These are phyloP conservation scores for Ceuthmochares aereus DNA, from an alignment of 2,113 vertebrate species.

Conservation along the genomic window DNA sequence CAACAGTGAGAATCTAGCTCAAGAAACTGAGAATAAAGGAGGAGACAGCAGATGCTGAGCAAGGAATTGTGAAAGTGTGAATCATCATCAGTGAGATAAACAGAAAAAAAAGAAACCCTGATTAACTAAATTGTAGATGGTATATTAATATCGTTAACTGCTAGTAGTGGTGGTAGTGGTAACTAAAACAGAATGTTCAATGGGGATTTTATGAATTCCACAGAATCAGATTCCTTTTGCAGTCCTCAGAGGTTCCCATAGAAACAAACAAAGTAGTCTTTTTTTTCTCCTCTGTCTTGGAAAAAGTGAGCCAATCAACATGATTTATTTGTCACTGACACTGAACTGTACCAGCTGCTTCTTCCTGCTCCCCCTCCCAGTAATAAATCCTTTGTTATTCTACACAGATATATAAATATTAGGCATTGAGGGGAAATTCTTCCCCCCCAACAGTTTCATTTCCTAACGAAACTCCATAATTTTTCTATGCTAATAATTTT, in stretches of 20 bases:
- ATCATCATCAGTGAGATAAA: background rate
- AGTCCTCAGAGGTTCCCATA: conserved; percentile 15
- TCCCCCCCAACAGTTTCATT: background rate
- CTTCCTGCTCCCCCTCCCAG: background rate
- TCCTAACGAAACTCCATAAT: background rate
- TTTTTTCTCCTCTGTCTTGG: background rate
- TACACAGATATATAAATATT: background rate
- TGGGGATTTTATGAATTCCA: background rate
- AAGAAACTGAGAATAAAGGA: background rate
- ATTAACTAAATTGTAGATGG: background rate
- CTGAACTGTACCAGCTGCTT: background rate
- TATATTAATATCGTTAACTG: background rate
- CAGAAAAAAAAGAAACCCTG: background rate
- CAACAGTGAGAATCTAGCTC: background rate
- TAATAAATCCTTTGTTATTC: background rate
- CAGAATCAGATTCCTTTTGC: background rate
- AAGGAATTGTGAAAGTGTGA: background rate
- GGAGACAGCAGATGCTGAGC: background rate
- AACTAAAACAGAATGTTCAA: background rate
- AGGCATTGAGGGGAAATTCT: background rate
- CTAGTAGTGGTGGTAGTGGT: background rate
- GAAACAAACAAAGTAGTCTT: conserved; percentile 4
- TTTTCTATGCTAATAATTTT: too few species aligned
- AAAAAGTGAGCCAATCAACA: background rate
- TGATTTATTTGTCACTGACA: background rate